Evolutionary conservation across 2,113 vertebrate species (phyloP), one percentile per base, ranked within the genome.

Genomic region (Vicugna pacos): DNA sequence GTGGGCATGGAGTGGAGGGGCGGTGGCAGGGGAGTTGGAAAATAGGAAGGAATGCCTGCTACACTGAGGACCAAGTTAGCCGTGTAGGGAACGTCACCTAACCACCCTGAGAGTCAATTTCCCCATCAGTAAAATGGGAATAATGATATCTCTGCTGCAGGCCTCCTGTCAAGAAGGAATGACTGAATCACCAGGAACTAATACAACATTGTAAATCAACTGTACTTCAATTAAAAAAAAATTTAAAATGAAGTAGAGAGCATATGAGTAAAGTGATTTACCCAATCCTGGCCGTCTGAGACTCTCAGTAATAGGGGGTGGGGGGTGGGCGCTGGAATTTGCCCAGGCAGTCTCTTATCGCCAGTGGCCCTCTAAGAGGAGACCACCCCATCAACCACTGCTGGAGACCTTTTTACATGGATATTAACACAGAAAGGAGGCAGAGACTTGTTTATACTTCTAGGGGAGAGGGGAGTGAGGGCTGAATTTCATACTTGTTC

Each of bases 341-440:
- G 38, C 58, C 58, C 9, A 24, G 52, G 30, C 16, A 2, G 35
- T 24, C 24, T n/a, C 28, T 87, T 10, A 38, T 42, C 4, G 4
- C 13, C 77, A 56, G 64, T 16, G 16, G 19, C 30, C 8, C 80
- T 32, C 17, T 38, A 30, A 76, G 30, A 85, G 1, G 0, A 70
- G 42, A 8, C 8, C 20, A 2, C 1, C 62, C 28, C 13, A 2
- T 0, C 22, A 50, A 0, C 1, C 7, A 22, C 24, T 26, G 12
- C 13, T 80, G 30, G 54, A 87, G 60, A 32, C 22, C 48, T 85
- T 69, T 50, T 58, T 26, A 79, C 19, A 2, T 13, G n/a, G 28
- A n/a, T 46, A 72, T 64, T 54, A 72, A 60, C 65, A 56, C 17
- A 22, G 38, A 72, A 22, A 64, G n/a, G 50, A 91, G 16, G 8